A percentile compares a stretch with the other conserved stretches of the same genome.
phyloP scores from a whole-genome alignment of 2,888 invertebrate genomes.

The Tridacna crocea region DNA sequence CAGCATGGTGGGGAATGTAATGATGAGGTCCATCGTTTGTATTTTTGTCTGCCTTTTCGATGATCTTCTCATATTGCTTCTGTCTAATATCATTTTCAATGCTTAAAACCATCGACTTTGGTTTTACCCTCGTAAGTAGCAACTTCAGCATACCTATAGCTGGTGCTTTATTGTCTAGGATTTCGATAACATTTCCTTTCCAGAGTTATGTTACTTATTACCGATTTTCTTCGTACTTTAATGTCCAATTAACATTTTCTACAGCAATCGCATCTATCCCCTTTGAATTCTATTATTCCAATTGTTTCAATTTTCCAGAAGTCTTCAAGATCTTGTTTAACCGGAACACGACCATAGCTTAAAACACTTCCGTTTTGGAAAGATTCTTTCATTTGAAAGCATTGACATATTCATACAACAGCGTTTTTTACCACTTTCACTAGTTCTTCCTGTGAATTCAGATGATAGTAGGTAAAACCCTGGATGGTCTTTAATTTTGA shows the following conservation, averaged over 20 bases:
- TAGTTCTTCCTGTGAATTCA: constrained; percentile 29
- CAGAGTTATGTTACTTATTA: neutral
- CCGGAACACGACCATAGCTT: neutral
- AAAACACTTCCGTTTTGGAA: constrained; percentile 2
- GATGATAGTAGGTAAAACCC: constrained; percentile 12
- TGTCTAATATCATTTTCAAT: neutral
- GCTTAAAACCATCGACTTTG: neutral
- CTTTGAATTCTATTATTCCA: neutral
- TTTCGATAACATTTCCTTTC: neutral
- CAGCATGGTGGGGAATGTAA: constrained; percentile 10
- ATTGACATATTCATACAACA: constrained; percentile 23
- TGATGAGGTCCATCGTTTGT: neutral
- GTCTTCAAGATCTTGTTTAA: neutral
- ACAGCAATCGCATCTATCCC: no score
- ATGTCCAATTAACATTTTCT: no score
- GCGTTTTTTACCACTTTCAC: neutral
- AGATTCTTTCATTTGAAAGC: constrained; percentile 2
- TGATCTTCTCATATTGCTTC: neutral
- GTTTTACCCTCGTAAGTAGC: neutral
- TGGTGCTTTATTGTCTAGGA: no score
- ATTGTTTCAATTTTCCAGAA: constrained; percentile 2
- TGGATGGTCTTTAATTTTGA: constrained; percentile 20
- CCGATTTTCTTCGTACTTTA: no score
- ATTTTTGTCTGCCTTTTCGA: neutral
- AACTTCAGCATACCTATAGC: neutral